These are phyloP conservation scores for Muricea muricata DNA, from an alignment of 92 coral and sea anemone species.

Conservation along the genomic window DNA sequence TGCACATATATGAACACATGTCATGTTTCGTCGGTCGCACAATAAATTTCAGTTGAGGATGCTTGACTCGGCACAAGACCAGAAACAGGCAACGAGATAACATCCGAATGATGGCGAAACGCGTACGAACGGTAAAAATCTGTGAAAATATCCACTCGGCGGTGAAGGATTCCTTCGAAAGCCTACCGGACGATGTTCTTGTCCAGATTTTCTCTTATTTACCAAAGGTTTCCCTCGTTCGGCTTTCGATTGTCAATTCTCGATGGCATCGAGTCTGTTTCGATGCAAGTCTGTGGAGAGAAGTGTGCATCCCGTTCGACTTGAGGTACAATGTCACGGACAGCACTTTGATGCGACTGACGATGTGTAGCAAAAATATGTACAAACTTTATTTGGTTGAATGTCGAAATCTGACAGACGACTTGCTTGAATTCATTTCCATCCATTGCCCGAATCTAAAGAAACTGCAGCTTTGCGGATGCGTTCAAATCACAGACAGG, in stretches of 20 bases:
- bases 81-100: conserved; percentile 8
- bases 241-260: conserved; percentile 74
- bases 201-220: conserved; percentile 83
- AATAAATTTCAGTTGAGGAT: neutral
- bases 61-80: conserved; percentile 1
- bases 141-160: neutral
- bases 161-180: neutral
- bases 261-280: conserved; percentile 89
- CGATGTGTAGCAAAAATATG: conserved; percentile 76
- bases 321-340: conserved; percentile 75
- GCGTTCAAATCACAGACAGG: conserved; percentile 77
- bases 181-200: conserved; percentile 86
- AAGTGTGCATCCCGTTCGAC: conserved; percentile 64
- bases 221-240: conserved; percentile 73
- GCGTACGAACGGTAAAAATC: neutral
- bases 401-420: conserved; percentile 75
- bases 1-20: conserved; percentile 23
- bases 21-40: neutral
- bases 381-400: conserved; percentile 81
- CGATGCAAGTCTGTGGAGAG: conserved; percentile 91
- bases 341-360: conserved; percentile 70
- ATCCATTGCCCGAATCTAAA: conserved; percentile 80
- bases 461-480: conserved; percentile 76
- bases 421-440: conserved; percentile 68
- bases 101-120: conserved; percentile 72